phyloP scores from a whole-genome alignment of 1,140 invertebrate genomes.

The Wiebesia pumilae region DNA sequence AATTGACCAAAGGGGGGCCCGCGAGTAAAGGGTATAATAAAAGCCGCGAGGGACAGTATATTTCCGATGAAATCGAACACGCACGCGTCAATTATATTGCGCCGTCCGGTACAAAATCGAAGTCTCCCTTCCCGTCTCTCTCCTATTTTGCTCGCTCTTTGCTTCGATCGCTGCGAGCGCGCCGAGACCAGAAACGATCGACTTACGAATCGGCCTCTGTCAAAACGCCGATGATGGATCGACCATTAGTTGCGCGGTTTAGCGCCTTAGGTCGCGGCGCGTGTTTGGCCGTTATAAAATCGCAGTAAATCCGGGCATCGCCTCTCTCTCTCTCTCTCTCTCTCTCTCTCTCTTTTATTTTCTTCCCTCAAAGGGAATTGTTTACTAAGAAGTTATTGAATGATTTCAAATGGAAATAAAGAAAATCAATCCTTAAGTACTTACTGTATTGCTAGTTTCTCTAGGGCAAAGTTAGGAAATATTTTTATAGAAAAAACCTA shows the following conservation, averaged over 20 bases:
- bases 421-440: neutral
- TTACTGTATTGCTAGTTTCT: too few relatives aligned
- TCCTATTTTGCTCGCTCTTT: neutral
- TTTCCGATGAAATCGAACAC: constrained; percentile 52
- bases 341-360: neutral
- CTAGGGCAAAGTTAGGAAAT: too few relatives aligned
- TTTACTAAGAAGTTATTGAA: neutral
- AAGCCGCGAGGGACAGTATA: constrained; percentile 47
- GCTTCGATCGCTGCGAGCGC: neutral
- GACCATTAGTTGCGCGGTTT: constrained; percentile 60
- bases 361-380: neutral
- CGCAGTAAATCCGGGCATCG: constrained; percentile 27
- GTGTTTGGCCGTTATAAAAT: constrained; percentile 59
- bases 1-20: constrained; percentile 43
- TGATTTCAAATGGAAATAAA: neutral
- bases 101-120: constrained; percentile 15
- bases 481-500: too few relatives aligned
- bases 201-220: constrained; percentile 65
- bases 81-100: constrained; percentile 30
- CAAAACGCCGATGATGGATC: constrained; percentile 68
- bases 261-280: constrained; percentile 58
- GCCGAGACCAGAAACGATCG: constrained; percentile 54
- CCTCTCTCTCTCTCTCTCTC: neutral
- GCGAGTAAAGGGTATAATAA: constrained; percentile 35
- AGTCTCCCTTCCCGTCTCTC: neutral